Percentiles rank a stretch among this genome's conserved stretches.
Evolutionary conservation across 2,888 invertebrate genomes (phyloP).

Genomic region (Drosophila gaucha): DNA sequence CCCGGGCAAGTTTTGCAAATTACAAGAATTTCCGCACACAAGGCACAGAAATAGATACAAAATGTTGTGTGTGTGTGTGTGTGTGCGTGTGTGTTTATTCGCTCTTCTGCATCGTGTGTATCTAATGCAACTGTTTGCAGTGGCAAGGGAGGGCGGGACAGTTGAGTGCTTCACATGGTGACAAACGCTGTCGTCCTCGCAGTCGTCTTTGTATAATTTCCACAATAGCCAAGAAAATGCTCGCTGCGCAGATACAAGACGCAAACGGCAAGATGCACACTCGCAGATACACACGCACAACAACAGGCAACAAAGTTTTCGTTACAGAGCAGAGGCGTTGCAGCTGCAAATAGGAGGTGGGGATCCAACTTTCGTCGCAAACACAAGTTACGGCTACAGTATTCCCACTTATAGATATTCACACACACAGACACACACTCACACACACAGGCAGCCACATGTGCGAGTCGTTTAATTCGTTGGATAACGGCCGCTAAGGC

Average conservation of each 20-base stretch:
- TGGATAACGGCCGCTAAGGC: constrained; percentile 40
- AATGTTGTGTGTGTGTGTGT: constrained; percentile 26
- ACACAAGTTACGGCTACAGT: constrained; percentile 24
- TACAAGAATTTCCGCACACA: constrained; percentile 67
- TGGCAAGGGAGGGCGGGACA: not conserved
- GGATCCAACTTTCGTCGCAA: constrained; percentile 14
- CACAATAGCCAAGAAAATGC: constrained; percentile 67
- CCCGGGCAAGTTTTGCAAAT: constrained; percentile 64
- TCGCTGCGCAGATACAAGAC: constrained; percentile 61
- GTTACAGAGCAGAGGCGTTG: not conserved
- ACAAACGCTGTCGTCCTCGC: constrained; percentile 40
- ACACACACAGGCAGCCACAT: constrained; percentile 26
- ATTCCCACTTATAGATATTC: constrained; percentile 25
- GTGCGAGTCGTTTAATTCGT: constrained; percentile 46
- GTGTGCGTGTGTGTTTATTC: constrained; percentile 16
- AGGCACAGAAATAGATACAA: constrained; percentile 69
- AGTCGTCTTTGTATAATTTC: constrained; percentile 60
- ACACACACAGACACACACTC: constrained; percentile 6
- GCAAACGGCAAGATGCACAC: constrained; percentile 25
- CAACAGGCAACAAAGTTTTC: not conserved
- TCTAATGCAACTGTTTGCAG: constrained; percentile 48
- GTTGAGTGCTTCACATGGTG: constrained; percentile 28
- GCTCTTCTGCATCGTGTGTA: constrained; percentile 37
- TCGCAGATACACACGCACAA: constrained; percentile 38
- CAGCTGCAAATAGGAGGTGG: constrained; percentile 3